A percentile compares a stretch with the other conserved stretches of the same genome.
These are phyloP conservation scores for Oryzias curvinotus DNA, from an alignment of 2,113 vertebrate species.

Conservation along the genomic window DNA sequence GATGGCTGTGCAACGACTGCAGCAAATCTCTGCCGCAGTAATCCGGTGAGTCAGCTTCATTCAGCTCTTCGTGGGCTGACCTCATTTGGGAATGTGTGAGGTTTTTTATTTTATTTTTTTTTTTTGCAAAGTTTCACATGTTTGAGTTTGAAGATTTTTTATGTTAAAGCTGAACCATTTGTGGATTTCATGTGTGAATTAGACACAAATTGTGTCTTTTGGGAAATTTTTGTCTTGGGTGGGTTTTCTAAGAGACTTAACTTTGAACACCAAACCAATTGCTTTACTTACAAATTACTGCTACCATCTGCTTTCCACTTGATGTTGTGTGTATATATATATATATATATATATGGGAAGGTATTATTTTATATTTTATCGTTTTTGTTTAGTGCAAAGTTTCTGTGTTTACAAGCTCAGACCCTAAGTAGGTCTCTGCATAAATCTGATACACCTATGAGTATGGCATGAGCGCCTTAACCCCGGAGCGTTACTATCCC, in stretches of 20 bases:
- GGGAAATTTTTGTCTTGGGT: background rate
- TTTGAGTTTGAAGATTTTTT: conserved; percentile 11
- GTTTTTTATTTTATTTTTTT: too few relatives aligned
- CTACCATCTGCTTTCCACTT: too few relatives aligned
- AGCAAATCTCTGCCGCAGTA: conserved; percentile 4
- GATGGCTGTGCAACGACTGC: conserved; percentile 4
- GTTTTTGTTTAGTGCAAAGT: too few relatives aligned
- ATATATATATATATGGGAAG: too few relatives aligned
- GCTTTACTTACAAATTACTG: too few relatives aligned
- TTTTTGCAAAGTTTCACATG: conserved; percentile 6
- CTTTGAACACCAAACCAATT: too few relatives aligned
- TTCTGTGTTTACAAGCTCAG: too few relatives aligned
- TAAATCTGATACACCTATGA: conserved; percentile 3
- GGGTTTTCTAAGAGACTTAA: background rate
- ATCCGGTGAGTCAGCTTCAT: conserved; percentile 28
- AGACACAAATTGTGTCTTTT: background rate
- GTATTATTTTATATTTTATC: too few relatives aligned
- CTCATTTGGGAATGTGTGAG: conserved; percentile 13
- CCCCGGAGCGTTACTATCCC: conserved; percentile 14
- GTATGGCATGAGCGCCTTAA: conserved; percentile 10
- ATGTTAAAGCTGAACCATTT: background rate
- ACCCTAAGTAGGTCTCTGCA: background rate
- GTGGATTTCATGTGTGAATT: background rate
- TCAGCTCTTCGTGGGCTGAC: conserved; percentile 25
- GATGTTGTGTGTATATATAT: too few relatives aligned